Base-by-base conservation (phyloP, 1,140 invertebrate genomes). In the Anthonomus grandis region DNA sequence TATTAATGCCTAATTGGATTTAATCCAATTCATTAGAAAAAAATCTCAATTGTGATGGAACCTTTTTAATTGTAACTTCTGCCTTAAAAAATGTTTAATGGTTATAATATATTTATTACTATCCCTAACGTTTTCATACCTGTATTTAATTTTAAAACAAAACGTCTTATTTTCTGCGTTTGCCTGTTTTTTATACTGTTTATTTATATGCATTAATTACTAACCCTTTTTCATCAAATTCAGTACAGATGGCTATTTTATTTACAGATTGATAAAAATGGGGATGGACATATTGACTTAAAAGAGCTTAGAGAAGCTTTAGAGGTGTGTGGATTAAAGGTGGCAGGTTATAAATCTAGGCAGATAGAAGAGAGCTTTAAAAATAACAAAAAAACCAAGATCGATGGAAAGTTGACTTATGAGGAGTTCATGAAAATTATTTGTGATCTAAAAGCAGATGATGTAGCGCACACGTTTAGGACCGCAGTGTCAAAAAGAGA, bases 371-470 rank as follows among this genome's bases (percentile, higher is more conserved):
- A 92, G 61, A 88, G 97, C 62, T 89, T 86, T 71, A 87, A 88
- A 70, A 83, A 85, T 70, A 87, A 86, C 74, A 81, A 81, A 66
- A 80, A 73, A 17, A 74, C 79, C 41, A 77, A 79, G 46, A 86
- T 89, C 70, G 86, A 87, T 66, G 87, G 89, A 38, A 84, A 87
- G 75, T 69, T 96, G 22, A 82, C 86, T 54, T 86, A 90, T 68
- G 81, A 86, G 5, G 93, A 97, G 75, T 97, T 97, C 69, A 87
- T 94, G 75, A 84, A 92, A 74, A 76, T 98, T 6, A 97, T 91
- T 74, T 81, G 83, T 38, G 88, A 93, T 60, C 78, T 98, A 31
- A 94, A 93, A 73, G 85, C 89, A 15, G 89, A 89, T 72, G 94
- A 98, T 79, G 84, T 95, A 42, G 81, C 91, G 4, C 87, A 84